Base-by-base conservation (phyloP, 2,888 invertebrate species). In the Agrotis segetum region DNA sequence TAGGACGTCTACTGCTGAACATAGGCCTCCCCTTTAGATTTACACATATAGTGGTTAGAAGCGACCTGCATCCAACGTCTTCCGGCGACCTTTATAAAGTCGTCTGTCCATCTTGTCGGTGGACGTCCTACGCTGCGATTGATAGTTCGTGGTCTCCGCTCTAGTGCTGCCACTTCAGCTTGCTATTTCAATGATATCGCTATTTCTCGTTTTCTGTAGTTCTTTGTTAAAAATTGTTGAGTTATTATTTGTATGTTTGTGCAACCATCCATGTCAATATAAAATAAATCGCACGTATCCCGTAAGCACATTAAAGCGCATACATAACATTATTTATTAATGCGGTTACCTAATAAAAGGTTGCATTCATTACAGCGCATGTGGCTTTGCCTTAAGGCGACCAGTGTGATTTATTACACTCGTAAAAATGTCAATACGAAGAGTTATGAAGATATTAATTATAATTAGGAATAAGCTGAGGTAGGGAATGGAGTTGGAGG, bases 371-470 rank as follows among this genome's bases (percentile, higher is more conserved):
- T 78, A 53, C 44, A 62, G 47, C 55, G 29, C 65, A 63, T 77
- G 24, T 53, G 63, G 63, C 49, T 21, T 17, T 60, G 56, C 65
- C 71, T 81, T 66, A 52, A 59, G 62, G 78, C 71, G 50, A 16
- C 13, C 21, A 29, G 34, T 49, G 9, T 76, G 72, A 81, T 71
- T 67, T 70, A 81, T 77, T 71, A 19, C 29, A 52, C 59, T 77
- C 82, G 47, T 81, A 81, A 78, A 81, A 77, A 71, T 81, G 72
- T 60, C 82, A 71, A 44, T 78, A 47, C 17, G 29, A 65, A 13
- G 24, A 70, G 29, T 62, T 81, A 64, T 68, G 47, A 64, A 60
- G 53, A 75, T 44, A 68, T 76, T 73, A 73, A 67, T 75, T 74
- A 74, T 49, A 74, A 74, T 76, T 55, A 65, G 29, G 40, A 62